Evolutionary conservation across 2,113 vertebrate genomes (phyloP).

Genomic region (Cyprichromis sp.): DNA sequence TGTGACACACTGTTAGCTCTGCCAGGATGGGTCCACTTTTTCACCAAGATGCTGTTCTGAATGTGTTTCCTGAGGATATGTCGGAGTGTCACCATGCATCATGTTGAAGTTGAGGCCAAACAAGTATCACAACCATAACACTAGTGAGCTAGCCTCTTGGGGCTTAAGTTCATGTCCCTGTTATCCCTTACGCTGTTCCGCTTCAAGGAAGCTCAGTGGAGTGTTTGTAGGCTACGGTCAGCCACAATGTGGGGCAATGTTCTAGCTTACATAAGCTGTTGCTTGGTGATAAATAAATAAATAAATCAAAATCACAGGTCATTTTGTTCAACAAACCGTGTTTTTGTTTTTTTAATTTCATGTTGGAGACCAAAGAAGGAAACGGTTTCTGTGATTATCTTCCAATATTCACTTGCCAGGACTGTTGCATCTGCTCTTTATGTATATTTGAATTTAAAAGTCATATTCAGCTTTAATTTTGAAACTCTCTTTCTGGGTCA

Average conservation of each 20-base stretch:
- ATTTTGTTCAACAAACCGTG: neutral
- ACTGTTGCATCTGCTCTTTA: neutral
- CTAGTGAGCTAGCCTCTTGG: neutral
- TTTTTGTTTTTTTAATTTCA: neutral
- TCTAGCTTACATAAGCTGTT: slow-evolving; percentile 1
- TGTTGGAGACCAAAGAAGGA: neutral
- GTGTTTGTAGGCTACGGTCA: neutral
- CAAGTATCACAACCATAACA: neutral
- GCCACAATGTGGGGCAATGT: neutral
- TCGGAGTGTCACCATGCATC: slow-evolving; percentile 1
- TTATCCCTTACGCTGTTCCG: neutral
- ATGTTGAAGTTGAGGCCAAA: neutral
- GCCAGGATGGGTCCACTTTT: neutral
- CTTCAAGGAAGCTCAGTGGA: neutral
- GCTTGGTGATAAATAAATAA: neutral
- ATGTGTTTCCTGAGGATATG: neutral
- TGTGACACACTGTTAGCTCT: slow-evolving; percentile 7
- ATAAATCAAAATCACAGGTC: neutral
- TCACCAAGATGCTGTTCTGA: neutral
- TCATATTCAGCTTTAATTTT: neutral
- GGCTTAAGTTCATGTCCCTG: neutral
- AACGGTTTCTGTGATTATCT: neutral
- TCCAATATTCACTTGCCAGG: neutral
- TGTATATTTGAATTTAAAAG: neutral
- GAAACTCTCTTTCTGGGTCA: neutral